Evolutionary conservation across 2,797 vertebrate species (phyloP).

Genomic region (Galago senegalensis): DNA sequence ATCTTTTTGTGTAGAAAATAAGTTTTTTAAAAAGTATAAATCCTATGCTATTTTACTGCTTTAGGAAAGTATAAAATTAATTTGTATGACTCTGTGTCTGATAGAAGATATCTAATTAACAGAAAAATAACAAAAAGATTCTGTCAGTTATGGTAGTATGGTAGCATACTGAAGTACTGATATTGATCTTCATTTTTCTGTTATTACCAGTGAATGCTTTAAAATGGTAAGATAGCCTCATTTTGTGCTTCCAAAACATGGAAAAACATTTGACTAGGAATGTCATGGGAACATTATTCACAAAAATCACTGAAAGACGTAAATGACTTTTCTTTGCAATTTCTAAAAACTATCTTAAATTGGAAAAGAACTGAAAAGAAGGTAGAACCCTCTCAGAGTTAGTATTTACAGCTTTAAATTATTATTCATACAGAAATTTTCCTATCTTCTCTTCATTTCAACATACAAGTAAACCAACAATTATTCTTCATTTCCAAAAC

Average conservation of each 20-base stretch:
- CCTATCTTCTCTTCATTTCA: constrained; percentile 79
- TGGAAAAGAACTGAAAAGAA: constrained; percentile 32
- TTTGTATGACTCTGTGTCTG: constrained; percentile 50
- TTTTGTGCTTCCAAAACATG: constrained; percentile 50
- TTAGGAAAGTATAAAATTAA: constrained; percentile 45
- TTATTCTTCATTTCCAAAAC: constrained; percentile 88
- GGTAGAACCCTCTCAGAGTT: not conserved
- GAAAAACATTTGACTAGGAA: constrained; percentile 59
- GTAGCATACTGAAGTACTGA: constrained; percentile 1
- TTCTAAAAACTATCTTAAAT: constrained; percentile 49
- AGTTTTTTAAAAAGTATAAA: constrained; percentile 56
- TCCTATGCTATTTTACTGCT: constrained; percentile 16
- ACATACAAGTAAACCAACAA: constrained; percentile 86
- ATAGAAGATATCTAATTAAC: constrained; percentile 5
- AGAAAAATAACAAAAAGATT: constrained; percentile 53
- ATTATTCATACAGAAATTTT: constrained; percentile 63
- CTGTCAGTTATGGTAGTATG: constrained; percentile 31
- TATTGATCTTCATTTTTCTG: constrained; percentile 52
- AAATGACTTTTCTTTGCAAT: constrained; percentile 56
- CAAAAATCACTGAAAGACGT: constrained; percentile 24
- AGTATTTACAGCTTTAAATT: constrained; percentile 58
- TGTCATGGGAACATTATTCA: constrained; percentile 41
- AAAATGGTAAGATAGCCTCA: constrained; percentile 20
- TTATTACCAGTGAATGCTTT: constrained; percentile 42
- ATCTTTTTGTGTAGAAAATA: not conserved